Evolutionary conservation across 2,888 invertebrate genomes (phyloP).

Genomic region (Pristionchus mayeri): DNA sequence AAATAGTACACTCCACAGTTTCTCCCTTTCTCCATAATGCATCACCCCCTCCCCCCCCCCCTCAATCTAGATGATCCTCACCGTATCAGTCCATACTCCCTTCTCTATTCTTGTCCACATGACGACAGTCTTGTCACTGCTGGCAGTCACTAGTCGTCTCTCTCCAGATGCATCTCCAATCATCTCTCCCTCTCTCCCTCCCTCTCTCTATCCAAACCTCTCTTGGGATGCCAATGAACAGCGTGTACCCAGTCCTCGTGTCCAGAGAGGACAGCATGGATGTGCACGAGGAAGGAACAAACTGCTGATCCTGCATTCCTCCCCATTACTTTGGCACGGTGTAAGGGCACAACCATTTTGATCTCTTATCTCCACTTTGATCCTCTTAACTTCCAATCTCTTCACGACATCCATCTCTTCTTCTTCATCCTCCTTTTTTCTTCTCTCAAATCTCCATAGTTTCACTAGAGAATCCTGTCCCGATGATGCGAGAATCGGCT

Average conservation of each 20-base stretch:
- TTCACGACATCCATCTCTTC: slow-evolving; percentile 9
- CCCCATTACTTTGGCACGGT: not conserved
- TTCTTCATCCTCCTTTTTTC: not conserved
- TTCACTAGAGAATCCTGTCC: slow-evolving; percentile 63
- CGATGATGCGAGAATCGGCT: slow-evolving; percentile 57
- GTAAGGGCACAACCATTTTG: too few relatives aligned
- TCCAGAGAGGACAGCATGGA: slow-evolving; percentile 85
- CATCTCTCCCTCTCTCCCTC: not conserved
- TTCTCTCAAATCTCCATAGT: slow-evolving; percentile 60
- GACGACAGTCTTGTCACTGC: slow-evolving; percentile 71
- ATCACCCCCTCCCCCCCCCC: not conserved
- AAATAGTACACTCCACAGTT: too few relatives aligned
- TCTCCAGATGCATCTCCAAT: not conserved
- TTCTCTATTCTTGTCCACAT: slow-evolving; percentile 62
- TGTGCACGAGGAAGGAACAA: not conserved
- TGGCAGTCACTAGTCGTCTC: slow-evolving; percentile 64
- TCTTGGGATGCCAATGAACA: slow-evolving; percentile 85
- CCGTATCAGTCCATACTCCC: slow-evolving; percentile 53
- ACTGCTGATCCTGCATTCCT: not conserved
- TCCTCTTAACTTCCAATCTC: slow-evolving; percentile 44
- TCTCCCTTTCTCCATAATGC: not conserved
- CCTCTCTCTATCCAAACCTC: not conserved
- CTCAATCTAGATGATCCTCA: slow-evolving; percentile 33
- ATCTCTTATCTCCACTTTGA: slow-evolving; percentile 37
- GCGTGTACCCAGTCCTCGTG: slow-evolving; percentile 96